These are phyloP conservation scores for Ceratitis capitata DNA, from an alignment of 1,140 invertebrate species.

Conservation along the genomic window DNA sequence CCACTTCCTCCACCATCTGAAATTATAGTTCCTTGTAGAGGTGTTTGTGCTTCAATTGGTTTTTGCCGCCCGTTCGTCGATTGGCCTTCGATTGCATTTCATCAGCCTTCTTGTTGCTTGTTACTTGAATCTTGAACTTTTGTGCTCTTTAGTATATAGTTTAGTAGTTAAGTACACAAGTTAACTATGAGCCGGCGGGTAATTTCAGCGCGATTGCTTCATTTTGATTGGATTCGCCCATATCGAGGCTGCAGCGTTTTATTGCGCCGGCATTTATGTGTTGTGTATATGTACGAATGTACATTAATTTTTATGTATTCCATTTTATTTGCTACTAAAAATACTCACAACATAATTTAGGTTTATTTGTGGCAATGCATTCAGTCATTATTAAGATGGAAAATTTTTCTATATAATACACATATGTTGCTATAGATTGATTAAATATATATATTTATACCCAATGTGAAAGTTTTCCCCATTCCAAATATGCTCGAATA, in stretches of 20 bases:
- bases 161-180: conserved; percentile 5
- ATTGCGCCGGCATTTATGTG: neutral
- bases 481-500: too few species aligned
- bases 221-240: neutral
- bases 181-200: neutral
- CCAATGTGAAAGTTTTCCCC: too few species aligned
- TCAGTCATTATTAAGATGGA: neutral
- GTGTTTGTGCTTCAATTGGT: neutral
- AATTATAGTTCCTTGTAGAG: neutral
- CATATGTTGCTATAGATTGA: too few species aligned
- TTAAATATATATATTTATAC: too few species aligned
- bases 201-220: conserved; percentile 22
- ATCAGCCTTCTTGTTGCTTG: too few species aligned
- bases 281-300: neutral
- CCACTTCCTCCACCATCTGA: too few species aligned
- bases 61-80: neutral
- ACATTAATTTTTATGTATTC: neutral
- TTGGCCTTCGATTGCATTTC: conserved; percentile 9
- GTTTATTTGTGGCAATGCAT: neutral
- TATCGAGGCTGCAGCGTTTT: neutral
- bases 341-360: neutral
- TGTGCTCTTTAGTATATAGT: neutral
- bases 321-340: neutral
- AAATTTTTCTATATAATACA: neutral
- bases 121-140: neutral